These are phyloP conservation scores for Oncopodura yosiiana DNA, from an alignment of 1,140 invertebrate genomes.

Conservation along the genomic window DNA sequence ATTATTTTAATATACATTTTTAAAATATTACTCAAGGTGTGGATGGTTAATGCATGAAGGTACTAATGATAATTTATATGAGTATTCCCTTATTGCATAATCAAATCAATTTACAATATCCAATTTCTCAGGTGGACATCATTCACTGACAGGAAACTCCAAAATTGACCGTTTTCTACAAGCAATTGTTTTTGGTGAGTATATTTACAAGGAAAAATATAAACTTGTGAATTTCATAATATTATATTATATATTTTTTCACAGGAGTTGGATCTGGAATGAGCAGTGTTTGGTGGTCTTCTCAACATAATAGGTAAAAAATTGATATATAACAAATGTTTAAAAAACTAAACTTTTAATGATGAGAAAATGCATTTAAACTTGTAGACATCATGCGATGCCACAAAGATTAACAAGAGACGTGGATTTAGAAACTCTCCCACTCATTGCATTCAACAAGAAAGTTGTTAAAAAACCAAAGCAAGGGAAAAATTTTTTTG, in stretches of 20 bases:
- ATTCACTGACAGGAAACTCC: conserved; percentile 32
- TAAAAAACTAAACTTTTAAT: too few relatives aligned
- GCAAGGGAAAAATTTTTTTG: conserved; percentile 30
- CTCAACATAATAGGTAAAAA: conserved; percentile 35
- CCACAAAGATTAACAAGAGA: conserved; percentile 31
- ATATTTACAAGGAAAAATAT: background rate
- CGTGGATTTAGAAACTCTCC: conserved; percentile 33
- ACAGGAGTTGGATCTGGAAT: conserved; percentile 26
- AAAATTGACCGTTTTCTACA: conserved; percentile 32
- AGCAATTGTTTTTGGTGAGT: conserved; percentile 25
- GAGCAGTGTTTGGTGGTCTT: conserved; percentile 29
- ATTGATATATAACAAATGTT: too few relatives aligned
- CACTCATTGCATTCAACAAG: conserved; percentile 31
- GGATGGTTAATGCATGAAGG: conserved; percentile 35
- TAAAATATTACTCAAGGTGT: too few relatives aligned
- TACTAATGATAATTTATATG: too few relatives aligned
- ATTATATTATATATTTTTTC: background rate
- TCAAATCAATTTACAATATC: too few relatives aligned
- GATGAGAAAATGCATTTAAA: too few relatives aligned
- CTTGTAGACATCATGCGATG: conserved; percentile 35
- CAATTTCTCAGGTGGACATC: too few relatives aligned
- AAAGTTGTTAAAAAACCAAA: conserved; percentile 30
- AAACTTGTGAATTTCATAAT: background rate
- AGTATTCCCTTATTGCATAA: too few relatives aligned
- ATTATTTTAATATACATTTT: too few relatives aligned